Conservation (phyloP, 2,888 invertebrate genomes). For the Calliopum simillimum region DNA sequence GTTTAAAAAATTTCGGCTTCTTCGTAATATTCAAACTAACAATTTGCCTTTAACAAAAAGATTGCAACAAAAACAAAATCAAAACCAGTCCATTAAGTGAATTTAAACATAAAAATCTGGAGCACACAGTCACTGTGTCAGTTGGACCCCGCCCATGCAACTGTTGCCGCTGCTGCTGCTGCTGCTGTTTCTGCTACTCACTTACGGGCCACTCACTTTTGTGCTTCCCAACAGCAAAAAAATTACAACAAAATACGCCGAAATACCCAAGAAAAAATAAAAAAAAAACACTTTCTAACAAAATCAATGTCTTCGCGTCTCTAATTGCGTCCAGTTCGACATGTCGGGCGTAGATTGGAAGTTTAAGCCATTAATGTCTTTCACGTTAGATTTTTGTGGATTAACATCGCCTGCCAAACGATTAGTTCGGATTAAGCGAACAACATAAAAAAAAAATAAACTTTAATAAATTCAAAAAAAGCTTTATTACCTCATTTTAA, state of each 20-base stretch:
- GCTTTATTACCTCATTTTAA: background rate
- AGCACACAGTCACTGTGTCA: constrained; percentile 30
- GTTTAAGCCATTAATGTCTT: constrained; percentile 19
- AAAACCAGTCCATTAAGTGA: constrained; percentile 13
- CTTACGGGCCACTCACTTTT: constrained; percentile 27
- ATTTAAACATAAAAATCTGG: constrained; percentile 17
- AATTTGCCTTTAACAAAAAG: too few relatives aligned
- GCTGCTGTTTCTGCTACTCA: background rate
- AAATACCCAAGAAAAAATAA: constrained; percentile 8
- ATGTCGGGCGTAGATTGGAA: background rate
- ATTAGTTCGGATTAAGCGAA: background rate
- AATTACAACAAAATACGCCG: background rate
- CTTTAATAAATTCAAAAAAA: background rate
- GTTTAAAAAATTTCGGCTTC: too few relatives aligned
- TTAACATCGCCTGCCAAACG: background rate
- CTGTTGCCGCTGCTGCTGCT: background rate
- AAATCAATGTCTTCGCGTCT: constrained; percentile 15
- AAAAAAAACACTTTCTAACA: constrained; percentile 32
- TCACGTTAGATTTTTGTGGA: constrained; percentile 2
- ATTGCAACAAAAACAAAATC: background rate
- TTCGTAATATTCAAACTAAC: too few relatives aligned
- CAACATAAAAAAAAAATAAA: background rate
- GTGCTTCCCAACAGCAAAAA: constrained; percentile 5
- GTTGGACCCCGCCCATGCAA: constrained; percentile 18
- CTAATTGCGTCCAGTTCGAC: constrained; percentile 15